phyloP scores from a whole-genome alignment of 2,113 vertebrate genomes.

The Podarcis raffonei region DNA sequence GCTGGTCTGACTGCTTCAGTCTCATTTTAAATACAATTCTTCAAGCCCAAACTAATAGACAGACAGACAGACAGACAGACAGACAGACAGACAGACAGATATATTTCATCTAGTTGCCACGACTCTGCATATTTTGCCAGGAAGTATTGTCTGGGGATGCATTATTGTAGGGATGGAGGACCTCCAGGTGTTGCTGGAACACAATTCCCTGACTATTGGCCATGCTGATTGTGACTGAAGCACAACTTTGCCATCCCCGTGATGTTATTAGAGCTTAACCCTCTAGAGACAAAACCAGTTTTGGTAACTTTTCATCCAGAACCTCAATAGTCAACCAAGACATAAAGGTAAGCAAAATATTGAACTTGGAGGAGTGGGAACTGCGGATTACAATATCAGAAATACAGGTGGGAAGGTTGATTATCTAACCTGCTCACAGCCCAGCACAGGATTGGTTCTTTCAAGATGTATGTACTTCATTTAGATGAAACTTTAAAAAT shows the following conservation, averaged over 20 bases:
- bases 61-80: no score
- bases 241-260: rapidly evolving
- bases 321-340: conserved; percentile 26
- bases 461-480: not conserved
- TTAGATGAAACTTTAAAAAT: not conserved
- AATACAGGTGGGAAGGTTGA: rapidly evolving
- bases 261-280: not conserved
- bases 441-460: not conserved
- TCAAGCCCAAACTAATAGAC: rapidly evolving
- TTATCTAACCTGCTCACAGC: rapidly evolving
- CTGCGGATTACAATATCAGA: not conserved
- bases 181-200: not conserved
- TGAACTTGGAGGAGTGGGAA: rapidly evolving
- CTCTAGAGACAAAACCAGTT: not conserved
- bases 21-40: not conserved
- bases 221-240: not conserved
- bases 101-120: rapidly evolving
- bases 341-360: not conserved
- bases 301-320: conserved; percentile 16
- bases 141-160: rapidly evolving
- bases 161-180: not conserved
- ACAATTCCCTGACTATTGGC: not conserved
- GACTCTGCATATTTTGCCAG: not conserved
- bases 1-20: rapidly evolving
- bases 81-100: no score